These are phyloP conservation scores for Metridium senile DNA, from an alignment of 92 coral and sea anemone genomes.

Conservation along the genomic window DNA sequence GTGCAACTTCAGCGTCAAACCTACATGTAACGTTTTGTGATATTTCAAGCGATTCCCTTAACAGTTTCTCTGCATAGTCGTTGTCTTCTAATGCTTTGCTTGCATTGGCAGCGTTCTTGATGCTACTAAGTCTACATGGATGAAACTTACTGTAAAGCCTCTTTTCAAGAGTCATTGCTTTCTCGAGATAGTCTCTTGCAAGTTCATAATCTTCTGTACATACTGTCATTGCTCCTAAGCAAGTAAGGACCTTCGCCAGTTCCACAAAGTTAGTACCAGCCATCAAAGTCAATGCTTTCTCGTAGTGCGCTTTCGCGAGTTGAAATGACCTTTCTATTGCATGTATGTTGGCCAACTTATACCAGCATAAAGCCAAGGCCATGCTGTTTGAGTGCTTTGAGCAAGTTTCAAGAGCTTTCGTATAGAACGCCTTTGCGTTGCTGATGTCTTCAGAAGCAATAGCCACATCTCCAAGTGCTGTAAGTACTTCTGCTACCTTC, in stretches of 20 bases:
- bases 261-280: neutral
- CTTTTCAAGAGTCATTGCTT: slow-evolving; percentile 30
- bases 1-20: slow-evolving; percentile 19
- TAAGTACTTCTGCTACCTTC: slow-evolving; percentile 14
- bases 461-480: slow-evolving; percentile 24
- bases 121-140: slow-evolving; percentile 15
- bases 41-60: slow-evolving; percentile 26
- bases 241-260: slow-evolving; percentile 20
- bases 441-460: slow-evolving; percentile 1
- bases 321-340: slow-evolving; percentile 20
- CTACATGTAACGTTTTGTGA: slow-evolving; percentile 5
- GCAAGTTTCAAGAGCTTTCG: slow-evolving; percentile 12
- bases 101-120: slow-evolving; percentile 32
- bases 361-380: slow-evolving; percentile 11
- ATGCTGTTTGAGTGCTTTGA: neutral
- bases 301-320: slow-evolving; percentile 28
- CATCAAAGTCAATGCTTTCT: slow-evolving; percentile 18
- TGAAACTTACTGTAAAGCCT: slow-evolving; percentile 24
- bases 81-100: slow-evolving; percentile 20
- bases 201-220: slow-evolving; percentile 17
- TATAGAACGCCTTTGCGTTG: slow-evolving; percentile 11
- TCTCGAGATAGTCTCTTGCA: slow-evolving; percentile 14
- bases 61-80: slow-evolving; percentile 7
- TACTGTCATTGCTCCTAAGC: slow-evolving; percentile 32
- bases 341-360: slow-evolving; percentile 7